Evolutionary conservation across 1,140 invertebrate genomes (phyloP).

Genomic region (Hormaphis cornu): DNA sequence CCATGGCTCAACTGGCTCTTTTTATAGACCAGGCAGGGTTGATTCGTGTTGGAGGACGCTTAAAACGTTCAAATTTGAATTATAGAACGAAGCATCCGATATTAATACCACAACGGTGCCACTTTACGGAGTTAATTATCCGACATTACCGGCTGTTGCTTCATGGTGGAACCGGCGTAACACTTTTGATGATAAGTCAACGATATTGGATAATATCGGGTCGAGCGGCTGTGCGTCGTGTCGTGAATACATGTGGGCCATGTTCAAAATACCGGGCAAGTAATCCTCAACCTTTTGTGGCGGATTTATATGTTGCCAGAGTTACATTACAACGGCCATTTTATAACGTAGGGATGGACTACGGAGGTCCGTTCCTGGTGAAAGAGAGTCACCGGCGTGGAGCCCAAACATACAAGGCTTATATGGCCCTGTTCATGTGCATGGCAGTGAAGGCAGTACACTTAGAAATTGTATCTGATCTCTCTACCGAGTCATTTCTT

Average conservation of each 20-base stretch:
- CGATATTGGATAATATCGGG: background rate
- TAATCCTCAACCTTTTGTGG: constrained; percentile 33
- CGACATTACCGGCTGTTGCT: background rate
- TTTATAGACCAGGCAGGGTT: background rate
- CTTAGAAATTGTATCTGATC: constrained; percentile 38
- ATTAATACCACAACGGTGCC: background rate
- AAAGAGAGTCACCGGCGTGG: constrained; percentile 32
- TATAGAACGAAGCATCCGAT: background rate
- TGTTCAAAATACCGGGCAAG: background rate
- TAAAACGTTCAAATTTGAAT: background rate
- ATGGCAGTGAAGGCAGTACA: constrained; percentile 38
- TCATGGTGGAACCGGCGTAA: background rate
- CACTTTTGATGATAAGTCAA: background rate
- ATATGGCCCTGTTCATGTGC: constrained; percentile 40
- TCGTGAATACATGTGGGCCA: background rate
- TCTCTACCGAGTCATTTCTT: constrained; percentile 38
- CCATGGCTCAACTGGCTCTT: background rate
- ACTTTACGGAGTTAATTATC: background rate
- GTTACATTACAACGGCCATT: constrained; percentile 32
- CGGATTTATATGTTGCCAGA: constrained; percentile 35
- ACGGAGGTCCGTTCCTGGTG: constrained; percentile 36
- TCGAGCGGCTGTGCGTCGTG: background rate
- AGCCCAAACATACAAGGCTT: constrained; percentile 37
- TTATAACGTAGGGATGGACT: constrained; percentile 35
- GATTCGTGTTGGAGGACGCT: background rate